phyloP scores from a whole-genome alignment of 2,888 invertebrate species.

The Hypercompe scribonia region DNA sequence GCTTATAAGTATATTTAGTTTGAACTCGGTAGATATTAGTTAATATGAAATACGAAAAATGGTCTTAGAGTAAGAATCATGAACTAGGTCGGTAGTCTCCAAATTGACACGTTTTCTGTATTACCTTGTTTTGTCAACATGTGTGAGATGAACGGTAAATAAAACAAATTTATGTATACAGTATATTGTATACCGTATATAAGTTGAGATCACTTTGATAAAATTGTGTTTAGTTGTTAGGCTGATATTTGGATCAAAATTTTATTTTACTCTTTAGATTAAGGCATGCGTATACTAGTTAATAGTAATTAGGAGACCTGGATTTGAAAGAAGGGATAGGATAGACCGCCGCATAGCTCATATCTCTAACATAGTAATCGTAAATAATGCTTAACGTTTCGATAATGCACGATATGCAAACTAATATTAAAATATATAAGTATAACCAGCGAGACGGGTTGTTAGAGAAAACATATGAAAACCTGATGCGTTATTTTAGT shows the following conservation, averaged over 20 bases:
- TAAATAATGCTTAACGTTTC: conserved; percentile 24
- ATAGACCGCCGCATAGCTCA: conserved; percentile 53
- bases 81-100: neutral
- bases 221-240: conserved; percentile 15
- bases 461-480: neutral
- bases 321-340: conserved; percentile 38
- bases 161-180: conserved; percentile 1
- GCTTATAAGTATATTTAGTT: conserved; percentile 43
- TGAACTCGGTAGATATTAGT: conserved; percentile 30
- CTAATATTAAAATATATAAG: neutral
- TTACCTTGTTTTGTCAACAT: neutral
- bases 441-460: neutral
- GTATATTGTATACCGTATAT: neutral
- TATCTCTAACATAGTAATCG: conserved; percentile 20
- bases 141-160: neutral
- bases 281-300: conserved; percentile 48
- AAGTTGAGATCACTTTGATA: conserved; percentile 8
- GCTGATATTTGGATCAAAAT: conserved; percentile 49
- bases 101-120: conserved; percentile 3
- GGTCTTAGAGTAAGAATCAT: conserved; percentile 1
- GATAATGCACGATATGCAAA: conserved; percentile 29
- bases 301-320: conserved; percentile 38
- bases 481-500: neutral
- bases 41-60: conserved; percentile 21
- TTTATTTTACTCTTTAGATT: conserved; percentile 44